Evolutionary conservation across 2,113 vertebrate species (phyloP).

Genomic region (Pluvianellus socialis): DNA sequence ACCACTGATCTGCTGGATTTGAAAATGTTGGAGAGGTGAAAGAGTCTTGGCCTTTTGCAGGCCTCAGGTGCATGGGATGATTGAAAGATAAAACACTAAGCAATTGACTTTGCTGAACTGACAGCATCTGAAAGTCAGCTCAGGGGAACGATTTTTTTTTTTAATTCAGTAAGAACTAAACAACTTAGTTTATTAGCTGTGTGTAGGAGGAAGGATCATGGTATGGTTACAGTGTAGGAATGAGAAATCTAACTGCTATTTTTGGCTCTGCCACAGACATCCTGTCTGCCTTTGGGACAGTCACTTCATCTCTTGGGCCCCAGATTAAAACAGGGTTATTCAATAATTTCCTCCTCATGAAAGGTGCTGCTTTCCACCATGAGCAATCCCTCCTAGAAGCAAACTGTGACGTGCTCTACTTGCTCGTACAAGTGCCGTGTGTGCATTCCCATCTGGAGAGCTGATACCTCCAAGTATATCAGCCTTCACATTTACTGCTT

Average conservation of each 20-base stretch:
- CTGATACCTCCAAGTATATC: neutral
- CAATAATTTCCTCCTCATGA: neutral
- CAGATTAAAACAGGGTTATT: neutral
- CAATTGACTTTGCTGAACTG: neutral
- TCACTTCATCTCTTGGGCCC: neutral
- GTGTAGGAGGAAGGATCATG: neutral
- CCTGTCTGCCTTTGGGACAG: conserved; percentile 4
- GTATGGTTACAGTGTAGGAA: neutral
- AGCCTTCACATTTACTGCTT: neutral
- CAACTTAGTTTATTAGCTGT: neutral
- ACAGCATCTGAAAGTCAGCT: neutral
- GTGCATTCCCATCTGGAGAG: neutral
- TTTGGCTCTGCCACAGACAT: conserved; percentile 27
- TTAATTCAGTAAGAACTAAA: neutral
- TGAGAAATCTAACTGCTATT: conserved; percentile 1
- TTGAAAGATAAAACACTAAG: neutral
- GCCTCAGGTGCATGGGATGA: too few species aligned
- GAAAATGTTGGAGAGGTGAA: neutral
- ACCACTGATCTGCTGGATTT: neutral
- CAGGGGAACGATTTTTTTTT: neutral
- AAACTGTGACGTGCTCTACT: neutral
- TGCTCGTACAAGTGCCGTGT: neutral
- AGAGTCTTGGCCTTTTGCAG: neutral
- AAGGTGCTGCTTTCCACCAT: neutral
- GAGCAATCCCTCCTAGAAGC: neutral